These are phyloP conservation scores for Prochilodus magdalenae DNA, from an alignment of 2,113 vertebrate genomes.

Conservation along the genomic window DNA sequence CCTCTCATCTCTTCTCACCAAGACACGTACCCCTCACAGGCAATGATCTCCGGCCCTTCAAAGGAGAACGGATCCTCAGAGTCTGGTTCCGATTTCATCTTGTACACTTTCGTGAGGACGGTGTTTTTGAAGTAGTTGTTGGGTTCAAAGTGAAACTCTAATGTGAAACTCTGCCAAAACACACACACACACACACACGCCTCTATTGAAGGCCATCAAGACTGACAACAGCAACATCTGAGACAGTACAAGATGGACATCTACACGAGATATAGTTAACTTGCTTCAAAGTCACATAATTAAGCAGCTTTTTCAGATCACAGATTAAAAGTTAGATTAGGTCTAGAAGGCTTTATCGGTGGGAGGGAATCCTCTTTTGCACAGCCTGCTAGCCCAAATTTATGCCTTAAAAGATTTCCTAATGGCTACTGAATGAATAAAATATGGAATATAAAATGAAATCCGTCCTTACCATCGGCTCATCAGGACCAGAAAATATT, in stretches of 20 bases:
- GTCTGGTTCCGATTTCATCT: conserved; percentile 97
- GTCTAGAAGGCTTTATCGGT: not conserved
- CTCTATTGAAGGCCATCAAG: not conserved
- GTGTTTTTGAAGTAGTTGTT: conserved; percentile 94
- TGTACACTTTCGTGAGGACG: conserved; percentile 95
- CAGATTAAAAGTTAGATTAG: not conserved
- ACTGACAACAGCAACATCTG: not conserved
- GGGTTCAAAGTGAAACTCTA: conserved; percentile 97
- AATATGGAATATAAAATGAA: not conserved
- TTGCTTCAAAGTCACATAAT: not conserved
- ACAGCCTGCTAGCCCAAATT: not conserved
- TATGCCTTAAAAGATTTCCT: not conserved
- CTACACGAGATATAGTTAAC: not conserved
- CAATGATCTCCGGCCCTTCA: conserved; percentile 96
- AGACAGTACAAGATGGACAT: not conserved
- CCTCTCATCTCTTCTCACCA: not conserved
- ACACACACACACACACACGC: not conserved
- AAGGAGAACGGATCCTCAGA: conserved; percentile 94
- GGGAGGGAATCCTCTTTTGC: not conserved
- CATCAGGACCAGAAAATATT: conserved; percentile 92
- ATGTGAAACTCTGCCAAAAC: conserved; percentile 86
- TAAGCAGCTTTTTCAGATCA: not conserved
- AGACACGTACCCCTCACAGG: conserved; percentile 92
- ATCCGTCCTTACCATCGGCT: conserved; percentile 88
- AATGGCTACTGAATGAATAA: not conserved